These are phyloP conservation scores for Dallia pectoralis DNA, from an alignment of 2,797 vertebrate species.

Conservation along the genomic window DNA sequence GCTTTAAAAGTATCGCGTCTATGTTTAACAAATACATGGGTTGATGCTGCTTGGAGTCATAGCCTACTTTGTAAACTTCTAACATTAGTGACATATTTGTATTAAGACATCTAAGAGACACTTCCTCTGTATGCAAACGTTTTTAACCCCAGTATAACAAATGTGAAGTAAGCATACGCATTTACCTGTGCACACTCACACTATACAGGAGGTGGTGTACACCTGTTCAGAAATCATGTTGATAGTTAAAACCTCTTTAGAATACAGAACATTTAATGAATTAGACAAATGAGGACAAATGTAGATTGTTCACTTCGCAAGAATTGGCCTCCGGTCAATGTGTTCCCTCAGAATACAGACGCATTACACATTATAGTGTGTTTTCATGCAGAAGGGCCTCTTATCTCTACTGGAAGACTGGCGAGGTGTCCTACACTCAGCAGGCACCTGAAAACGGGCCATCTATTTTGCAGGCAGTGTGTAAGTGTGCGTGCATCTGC, in stretches of 20 bases:
- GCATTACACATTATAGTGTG: conserved; percentile 39
- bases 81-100: not conserved
- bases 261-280: not conserved
- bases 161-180: not conserved
- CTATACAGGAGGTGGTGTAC: not conserved
- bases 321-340: conserved; percentile 36
- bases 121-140: not conserved
- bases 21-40: too few relatives aligned
- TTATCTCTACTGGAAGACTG: not conserved
- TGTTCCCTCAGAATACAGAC: conserved; percentile 18
- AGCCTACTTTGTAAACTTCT: not conserved
- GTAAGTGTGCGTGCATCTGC: not conserved
- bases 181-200: not conserved
- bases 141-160: not conserved
- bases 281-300: conserved; percentile 2
- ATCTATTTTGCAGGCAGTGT: not conserved
- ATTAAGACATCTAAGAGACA: not conserved
- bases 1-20: not conserved
- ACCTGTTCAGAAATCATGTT: not conserved
- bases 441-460: not conserved
- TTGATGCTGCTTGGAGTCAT: not conserved
- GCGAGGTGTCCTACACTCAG: not conserved
- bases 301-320: not conserved
- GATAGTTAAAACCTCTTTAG: not conserved
- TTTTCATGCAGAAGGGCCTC: not conserved